Base-by-base conservation (phyloP, 1,140 invertebrate species). In the Aphelinus atriplicis region DNA sequence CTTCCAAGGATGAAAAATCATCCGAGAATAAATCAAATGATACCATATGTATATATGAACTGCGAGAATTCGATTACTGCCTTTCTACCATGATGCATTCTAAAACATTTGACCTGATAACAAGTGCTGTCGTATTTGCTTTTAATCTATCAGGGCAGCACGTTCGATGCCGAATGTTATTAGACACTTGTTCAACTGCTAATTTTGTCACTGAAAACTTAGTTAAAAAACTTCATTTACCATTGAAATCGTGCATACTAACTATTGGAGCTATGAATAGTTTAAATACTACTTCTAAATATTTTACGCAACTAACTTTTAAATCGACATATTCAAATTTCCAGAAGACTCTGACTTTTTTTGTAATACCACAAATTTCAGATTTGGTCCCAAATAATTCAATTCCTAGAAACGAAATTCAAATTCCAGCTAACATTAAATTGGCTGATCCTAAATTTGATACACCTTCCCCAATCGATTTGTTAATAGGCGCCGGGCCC, bases 81-180 rank as follows among this genome's bases (percentile, higher is more conserved):
- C 26, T 26, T 26, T 26, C 26, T 26, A 26, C 26, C 26, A 26
- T 26, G 26, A 26, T 26, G 0, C 26, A 26, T 26, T 26, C 26
- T 0, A 26, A 26, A 26, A 26, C 26, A 0, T 26, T 26, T 26
- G 26, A 26, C 26, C 26, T 26, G 26, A 53, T 79, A 42, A 67
- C 74, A 2, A 77, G 70, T 3, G 78, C 76, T 0, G 42, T 76
- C 6, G 66, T 79, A 0, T 7, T 76, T 7, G 51, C 51, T 53
- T 53, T 53, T 9, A 53, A 53, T 53, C 51, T 53, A 53, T 6
- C 4, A 53, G 4, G 51, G 51, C 4, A 53, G 51, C 4, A 6
- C 51, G 9, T 9, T 9, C 9, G 9, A 53, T 53, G 51, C 4
- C 51, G 9, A 4, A 9, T 53, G 9, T 53, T 53, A 53, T 9